Evolutionary conservation across 2,113 vertebrate genomes (phyloP).

Genomic region (human (Homo sapiens)): DNA sequence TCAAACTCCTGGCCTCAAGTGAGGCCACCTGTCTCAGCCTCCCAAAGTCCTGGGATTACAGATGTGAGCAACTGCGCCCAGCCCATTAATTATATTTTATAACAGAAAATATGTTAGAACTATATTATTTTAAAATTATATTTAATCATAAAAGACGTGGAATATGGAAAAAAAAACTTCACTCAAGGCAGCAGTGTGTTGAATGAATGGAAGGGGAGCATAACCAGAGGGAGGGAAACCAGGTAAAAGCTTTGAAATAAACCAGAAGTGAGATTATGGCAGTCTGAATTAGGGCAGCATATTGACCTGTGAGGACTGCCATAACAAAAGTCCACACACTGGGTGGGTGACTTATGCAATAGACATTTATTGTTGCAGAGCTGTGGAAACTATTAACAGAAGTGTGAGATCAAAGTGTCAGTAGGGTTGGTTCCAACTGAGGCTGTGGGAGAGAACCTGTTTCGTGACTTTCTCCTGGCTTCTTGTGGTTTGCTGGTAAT

Average conservation of each 20-base stretch:
- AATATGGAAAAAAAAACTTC: background rate
- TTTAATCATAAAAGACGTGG: background rate
- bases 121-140: background rate
- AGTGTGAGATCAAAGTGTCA: background rate
- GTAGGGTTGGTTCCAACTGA: background rate
- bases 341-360: no score
- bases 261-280: background rate
- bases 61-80: no score
- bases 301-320: accelerated
- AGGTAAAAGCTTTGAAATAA: background rate
- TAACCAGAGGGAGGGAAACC: background rate
- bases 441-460: background rate
- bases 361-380: background rate
- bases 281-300: background rate
- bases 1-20: no score
- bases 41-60: no score
- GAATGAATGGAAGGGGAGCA: background rate
- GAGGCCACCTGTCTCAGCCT: no score
- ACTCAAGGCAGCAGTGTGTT: background rate
- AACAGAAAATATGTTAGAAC: background rate
- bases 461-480: background rate
- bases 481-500: background rate
- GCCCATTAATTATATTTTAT: background rate
- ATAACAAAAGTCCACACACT: background rate
- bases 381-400: background rate